Evolutionary conservation across 2,888 invertebrate genomes (phyloP), one percentile per base, ranked within the genome.

Genomic region (Schizotus pectinicornis): DNA sequence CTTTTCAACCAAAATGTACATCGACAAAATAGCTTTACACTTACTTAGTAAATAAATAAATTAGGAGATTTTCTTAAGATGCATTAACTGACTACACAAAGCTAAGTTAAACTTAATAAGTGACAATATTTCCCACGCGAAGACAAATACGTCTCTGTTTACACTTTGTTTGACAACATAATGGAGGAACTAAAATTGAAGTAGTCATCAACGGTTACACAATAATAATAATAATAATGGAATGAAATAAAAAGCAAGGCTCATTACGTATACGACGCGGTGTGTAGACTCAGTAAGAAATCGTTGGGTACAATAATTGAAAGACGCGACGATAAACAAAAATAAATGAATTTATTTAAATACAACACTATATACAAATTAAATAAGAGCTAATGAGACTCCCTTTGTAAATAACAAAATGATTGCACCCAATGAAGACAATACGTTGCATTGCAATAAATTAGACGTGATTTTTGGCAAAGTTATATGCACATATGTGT

Each of bases 401-500:
- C 34, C n/a, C 13, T 31, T 45, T 32, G 9, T 14, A n/a, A 9
- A 48, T 11, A 22, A 48, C 14, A 36, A 11, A 47, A 43, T 42
- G 50, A 55, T 59, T 59, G 59, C 59, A 59, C 59, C 59, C 55
- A 50, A 59, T 46, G 41, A 41, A 41, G 41, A 41, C 41, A 41
- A 41, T 48, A 52, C 47, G 52, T 50, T 51, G 49, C 56, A 52
- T 50, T 49, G 39, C 36, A 50, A 61, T 56, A 62, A 55, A 61
- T 45, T 31, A 52, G 42, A 31, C 41, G 30, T 46, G 43, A 38
- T 13, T 51, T 58, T 57, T 46, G 52, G 50, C 49, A 56, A 54
- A 58, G 62, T 65, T 65, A 65, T 72, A 73, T 75, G 73, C 76
- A 77, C 75, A 76, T 76, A 74, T 71, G 70, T 71, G 67, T 70